phyloP scores from a whole-genome alignment of 2,888 invertebrate genomes.

The Gortyna flavago region DNA sequence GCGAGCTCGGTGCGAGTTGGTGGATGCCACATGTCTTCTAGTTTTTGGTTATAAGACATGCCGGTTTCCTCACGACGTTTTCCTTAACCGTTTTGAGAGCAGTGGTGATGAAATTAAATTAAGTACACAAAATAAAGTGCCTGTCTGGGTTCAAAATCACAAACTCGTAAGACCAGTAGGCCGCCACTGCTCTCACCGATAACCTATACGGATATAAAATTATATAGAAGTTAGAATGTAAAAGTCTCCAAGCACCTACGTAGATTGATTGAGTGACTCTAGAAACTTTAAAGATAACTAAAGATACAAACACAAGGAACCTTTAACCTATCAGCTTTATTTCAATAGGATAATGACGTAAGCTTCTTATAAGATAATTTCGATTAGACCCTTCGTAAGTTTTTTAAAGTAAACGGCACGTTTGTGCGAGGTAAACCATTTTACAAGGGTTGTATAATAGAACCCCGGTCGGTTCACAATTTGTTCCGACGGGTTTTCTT shows the following conservation, averaged over 20 bases:
- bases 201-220: not conserved
- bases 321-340: slow-evolving; percentile 22
- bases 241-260: not conserved
- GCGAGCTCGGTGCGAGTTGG: too few species aligned
- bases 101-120: not conserved
- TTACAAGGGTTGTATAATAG: slow-evolving; percentile 63
- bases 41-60: too few species aligned
- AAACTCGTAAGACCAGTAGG: too few species aligned
- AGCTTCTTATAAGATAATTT: slow-evolving; percentile 50
- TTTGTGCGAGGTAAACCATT: slow-evolving; percentile 57
- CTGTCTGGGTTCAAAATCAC: too few species aligned
- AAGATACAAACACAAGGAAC: not conserved
- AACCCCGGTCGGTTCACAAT: slow-evolving; percentile 51
- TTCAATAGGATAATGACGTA: slow-evolving; percentile 36
- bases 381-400: slow-evolving; percentile 38
- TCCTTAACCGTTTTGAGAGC: too few species aligned
- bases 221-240: not conserved
- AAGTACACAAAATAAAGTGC: not conserved
- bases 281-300: slow-evolving; percentile 10
- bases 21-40: too few species aligned
- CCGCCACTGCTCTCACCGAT: not conserved
- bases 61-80: not conserved
- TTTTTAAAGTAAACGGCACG: slow-evolving; percentile 58
- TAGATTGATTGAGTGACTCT: not conserved
- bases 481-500: slow-evolving; percentile 68